Conservation (phyloP, 2,888 invertebrate species). For the Coleophora flavipennella region DNA sequence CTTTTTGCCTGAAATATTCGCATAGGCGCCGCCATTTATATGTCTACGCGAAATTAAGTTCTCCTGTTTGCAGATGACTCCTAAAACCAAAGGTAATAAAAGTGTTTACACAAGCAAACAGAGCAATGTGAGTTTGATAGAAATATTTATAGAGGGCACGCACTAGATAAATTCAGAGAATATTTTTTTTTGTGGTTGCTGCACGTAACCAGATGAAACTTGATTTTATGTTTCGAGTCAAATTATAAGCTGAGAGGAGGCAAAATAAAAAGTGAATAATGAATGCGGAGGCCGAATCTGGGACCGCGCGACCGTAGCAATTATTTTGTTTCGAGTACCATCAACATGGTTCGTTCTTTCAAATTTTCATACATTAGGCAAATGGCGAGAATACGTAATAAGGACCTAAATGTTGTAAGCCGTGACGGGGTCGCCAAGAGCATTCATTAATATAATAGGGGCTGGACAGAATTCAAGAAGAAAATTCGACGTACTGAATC, state of each 20-base stretch:
- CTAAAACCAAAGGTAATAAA: conserved; percentile 16
- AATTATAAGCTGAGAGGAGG: conserved; percentile 69
- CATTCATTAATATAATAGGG: conserved; percentile 47
- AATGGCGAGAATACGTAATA: conserved; percentile 70
- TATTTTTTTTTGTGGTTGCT: conserved; percentile 54
- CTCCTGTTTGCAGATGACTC: conserved; percentile 10
- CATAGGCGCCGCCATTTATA: conserved; percentile 10
- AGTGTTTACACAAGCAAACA: conserved; percentile 3
- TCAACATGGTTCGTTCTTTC: conserved; percentile 70
- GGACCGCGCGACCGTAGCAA: conserved; percentile 68
- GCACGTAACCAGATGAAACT: conserved; percentile 69
- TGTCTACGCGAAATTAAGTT: background rate
- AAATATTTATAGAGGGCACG: conserved; percentile 12
- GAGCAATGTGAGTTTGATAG: background rate
- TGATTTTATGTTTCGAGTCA: conserved; percentile 72
- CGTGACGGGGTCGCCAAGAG: conserved; percentile 41
- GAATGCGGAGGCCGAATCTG: conserved; percentile 66
- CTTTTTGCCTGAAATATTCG: conserved; percentile 49
- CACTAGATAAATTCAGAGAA: conserved; percentile 46
- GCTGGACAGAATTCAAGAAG: conserved; percentile 25
- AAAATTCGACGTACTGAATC: too few relatives aligned
- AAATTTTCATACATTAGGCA: conserved; percentile 71
- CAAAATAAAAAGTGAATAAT: conserved; percentile 71
- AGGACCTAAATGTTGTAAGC: conserved; percentile 62
- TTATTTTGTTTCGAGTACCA: conserved; percentile 72